Evolutionary conservation across 1,140 invertebrate species (phyloP).

Genomic region (Ceratina australensis): DNA sequence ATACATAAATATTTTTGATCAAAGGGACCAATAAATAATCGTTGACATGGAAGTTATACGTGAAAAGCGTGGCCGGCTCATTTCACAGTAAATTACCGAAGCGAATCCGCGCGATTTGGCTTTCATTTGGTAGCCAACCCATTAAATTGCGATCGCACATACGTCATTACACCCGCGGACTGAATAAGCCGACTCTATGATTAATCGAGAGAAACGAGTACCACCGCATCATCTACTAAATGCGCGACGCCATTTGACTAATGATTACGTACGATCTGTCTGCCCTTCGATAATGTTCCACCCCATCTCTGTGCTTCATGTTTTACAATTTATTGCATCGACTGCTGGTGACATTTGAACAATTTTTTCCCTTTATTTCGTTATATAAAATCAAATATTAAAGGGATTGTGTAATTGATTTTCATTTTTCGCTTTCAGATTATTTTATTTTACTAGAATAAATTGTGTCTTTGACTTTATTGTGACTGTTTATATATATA

Average conservation of each 20-base stretch:
- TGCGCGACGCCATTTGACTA: slow-evolving; percentile 8
- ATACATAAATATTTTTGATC: too few relatives aligned
- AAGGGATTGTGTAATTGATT: too few relatives aligned
- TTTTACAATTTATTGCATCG: too few relatives aligned
- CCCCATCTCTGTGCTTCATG: background rate
- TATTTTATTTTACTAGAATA: too few relatives aligned
- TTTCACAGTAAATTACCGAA: slow-evolving; percentile 6
- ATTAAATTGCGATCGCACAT: slow-evolving; percentile 28
- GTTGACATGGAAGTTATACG: background rate
- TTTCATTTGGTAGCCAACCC: slow-evolving; percentile 21
- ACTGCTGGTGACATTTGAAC: too few relatives aligned
- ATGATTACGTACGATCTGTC: background rate
- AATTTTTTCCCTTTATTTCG: too few relatives aligned
- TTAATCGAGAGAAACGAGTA: background rate
- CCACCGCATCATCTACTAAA: slow-evolving; percentile 12
- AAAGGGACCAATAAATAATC: background rate
- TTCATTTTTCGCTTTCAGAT: too few relatives aligned
- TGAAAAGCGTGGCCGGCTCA: background rate
- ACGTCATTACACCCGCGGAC: slow-evolving; percentile 14
- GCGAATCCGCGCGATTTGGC: slow-evolving; percentile 6
- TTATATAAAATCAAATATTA: too few relatives aligned
- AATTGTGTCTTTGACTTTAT: too few relatives aligned
- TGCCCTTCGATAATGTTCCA: background rate
- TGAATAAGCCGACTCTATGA: slow-evolving; percentile 9
- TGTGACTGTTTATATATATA: too few relatives aligned